These are phyloP conservation scores for Drosophila tristis DNA, from an alignment of 1,140 invertebrate species.

Conservation along the genomic window DNA sequence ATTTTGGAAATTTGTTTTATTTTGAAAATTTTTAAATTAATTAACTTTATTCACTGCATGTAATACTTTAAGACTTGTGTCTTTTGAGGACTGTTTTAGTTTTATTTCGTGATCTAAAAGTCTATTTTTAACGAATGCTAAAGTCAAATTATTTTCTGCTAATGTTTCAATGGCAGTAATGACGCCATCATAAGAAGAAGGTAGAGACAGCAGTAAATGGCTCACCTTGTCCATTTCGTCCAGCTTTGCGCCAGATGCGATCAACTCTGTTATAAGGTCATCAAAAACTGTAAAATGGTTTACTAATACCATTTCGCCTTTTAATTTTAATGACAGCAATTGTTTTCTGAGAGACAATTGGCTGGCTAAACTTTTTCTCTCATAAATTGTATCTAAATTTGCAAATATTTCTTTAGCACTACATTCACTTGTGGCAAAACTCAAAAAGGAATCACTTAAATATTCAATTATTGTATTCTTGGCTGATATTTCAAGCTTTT, in stretches of 20 bases:
- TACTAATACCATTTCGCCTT: no score
- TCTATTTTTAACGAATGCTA: constrained; percentile 80
- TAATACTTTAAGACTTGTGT: constrained; percentile 57
- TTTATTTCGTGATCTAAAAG: constrained; percentile 82
- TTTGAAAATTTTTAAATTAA: not conserved
- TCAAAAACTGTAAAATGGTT: no score
- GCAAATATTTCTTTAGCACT: constrained; percentile 70
- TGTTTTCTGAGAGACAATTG: constrained; percentile 39
- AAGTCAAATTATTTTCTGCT: constrained; percentile 53
- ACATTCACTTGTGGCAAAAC: constrained; percentile 59
- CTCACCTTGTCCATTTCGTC: constrained; percentile 77
- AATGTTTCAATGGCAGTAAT: constrained; percentile 84
- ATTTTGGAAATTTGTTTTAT: not conserved
- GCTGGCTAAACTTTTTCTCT: constrained; percentile 74
- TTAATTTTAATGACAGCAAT: no score
- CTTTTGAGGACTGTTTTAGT: constrained; percentile 54
- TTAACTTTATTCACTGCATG: constrained; percentile 20
- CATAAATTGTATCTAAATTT: constrained; percentile 75
- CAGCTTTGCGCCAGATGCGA: constrained; percentile 43
- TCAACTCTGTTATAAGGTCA: no score
- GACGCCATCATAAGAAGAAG: constrained; percentile 71
- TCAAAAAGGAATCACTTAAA: constrained; percentile 69
- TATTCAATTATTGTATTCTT: constrained; percentile 77
- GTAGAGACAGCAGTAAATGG: constrained; percentile 77
- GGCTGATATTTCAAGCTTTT: constrained; percentile 55